Percentiles rank a stretch among this genome's conserved stretches.
These are phyloP conservation scores for Eupeodes luniger DNA, from an alignment of 2,888 invertebrate species.

Conservation along the genomic window DNA sequence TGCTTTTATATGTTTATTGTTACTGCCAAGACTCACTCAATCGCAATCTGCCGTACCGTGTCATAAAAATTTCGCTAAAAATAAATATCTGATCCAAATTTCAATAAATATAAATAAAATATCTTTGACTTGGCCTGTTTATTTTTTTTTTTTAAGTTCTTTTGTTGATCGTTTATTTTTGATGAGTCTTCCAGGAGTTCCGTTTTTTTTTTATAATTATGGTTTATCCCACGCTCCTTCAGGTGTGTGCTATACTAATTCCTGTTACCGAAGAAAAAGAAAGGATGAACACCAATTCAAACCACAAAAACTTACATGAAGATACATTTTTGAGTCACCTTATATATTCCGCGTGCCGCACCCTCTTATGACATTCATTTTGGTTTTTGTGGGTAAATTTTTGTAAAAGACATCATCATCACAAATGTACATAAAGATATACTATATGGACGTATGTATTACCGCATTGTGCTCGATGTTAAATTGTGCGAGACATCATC, in stretches of 20 bases:
- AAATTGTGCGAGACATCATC: constrained; percentile 60
- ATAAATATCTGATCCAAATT: constrained; percentile 57
- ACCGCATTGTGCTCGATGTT: constrained; percentile 49
- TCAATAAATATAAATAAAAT: constrained; percentile 52
- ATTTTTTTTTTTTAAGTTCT: not conserved
- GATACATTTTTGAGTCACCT: constrained; percentile 40
- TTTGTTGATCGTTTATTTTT: constrained; percentile 17
- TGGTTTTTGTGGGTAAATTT: constrained; percentile 16
- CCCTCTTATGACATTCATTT: constrained; percentile 38
- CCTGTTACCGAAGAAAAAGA: not conserved
- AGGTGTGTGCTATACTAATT: constrained; percentile 62
- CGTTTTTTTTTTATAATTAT: not conserved
- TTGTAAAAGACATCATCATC: constrained; percentile 9
- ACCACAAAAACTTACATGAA: constrained; percentile 27
- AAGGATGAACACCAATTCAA: constrained; percentile 16
- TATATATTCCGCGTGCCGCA: constrained; percentile 22
- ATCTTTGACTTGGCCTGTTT: constrained; percentile 20
- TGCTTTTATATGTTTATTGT: constrained; percentile 58
- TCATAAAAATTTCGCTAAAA: constrained; percentile 61
- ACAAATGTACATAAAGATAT: constrained; percentile 19
- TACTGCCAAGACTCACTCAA: constrained; percentile 10
- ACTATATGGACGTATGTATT: not conserved
- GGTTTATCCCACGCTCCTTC: constrained; percentile 35
- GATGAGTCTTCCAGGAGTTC: constrained; percentile 28
- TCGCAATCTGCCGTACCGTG: not conserved